phyloP scores from a whole-genome alignment of 2,797 vertebrate genomes.

The Eidolon dupreanum region DNA sequence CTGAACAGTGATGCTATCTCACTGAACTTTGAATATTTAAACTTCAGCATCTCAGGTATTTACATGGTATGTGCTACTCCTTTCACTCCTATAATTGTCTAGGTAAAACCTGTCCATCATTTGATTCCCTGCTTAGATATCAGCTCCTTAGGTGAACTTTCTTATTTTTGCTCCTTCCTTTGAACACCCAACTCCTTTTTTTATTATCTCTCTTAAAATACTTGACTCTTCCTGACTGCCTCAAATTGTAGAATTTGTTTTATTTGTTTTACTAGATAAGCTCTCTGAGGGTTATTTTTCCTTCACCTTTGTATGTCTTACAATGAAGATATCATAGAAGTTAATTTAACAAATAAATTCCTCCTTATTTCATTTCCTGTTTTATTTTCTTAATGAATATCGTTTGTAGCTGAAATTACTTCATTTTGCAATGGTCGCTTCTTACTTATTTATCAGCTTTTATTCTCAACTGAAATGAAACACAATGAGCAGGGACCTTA shows the following conservation, averaged over 20 bases:
- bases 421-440: background rate
- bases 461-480: background rate
- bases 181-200: background rate
- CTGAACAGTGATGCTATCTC: background rate
- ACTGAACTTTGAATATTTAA: constrained; percentile 27
- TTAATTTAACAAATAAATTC: constrained; percentile 3
- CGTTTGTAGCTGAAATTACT: background rate
- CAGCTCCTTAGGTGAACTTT: background rate
- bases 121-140: background rate
- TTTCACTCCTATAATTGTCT: background rate
- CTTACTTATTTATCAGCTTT: background rate
- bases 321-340: background rate
- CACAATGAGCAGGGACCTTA: background rate
- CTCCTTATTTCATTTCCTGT: background rate
- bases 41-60: background rate
- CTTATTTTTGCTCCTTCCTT: background rate
- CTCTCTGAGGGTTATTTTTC: background rate
- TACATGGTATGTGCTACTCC: background rate
- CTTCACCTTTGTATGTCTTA: background rate
- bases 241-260: background rate
- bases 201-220: background rate
- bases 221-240: background rate
- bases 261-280: background rate
- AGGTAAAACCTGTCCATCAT: background rate
- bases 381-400: background rate